Percentiles rank a stretch among this genome's conserved stretches.
Evolutionary conservation across 2,888 invertebrate species (phyloP).

Genomic region (Epinotia ramella): DNA sequence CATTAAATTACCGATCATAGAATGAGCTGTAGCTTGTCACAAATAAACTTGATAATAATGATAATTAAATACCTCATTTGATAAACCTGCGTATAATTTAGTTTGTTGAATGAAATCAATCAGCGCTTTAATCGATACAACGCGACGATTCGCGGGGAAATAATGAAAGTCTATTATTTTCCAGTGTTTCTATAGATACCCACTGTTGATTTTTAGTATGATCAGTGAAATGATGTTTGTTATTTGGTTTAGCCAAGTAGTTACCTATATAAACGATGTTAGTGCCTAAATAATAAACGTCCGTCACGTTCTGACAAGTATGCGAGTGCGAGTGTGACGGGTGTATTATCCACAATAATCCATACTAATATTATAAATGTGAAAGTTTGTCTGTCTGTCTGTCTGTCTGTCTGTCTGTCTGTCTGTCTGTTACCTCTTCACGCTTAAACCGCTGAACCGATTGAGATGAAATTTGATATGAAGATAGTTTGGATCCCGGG

Average conservation of each 20-base stretch:
- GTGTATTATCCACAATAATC: no score
- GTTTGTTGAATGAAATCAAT: slow-evolving; percentile 21
- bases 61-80: background rate
- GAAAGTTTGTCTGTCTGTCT: no score
- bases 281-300: no score
- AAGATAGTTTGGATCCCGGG: no score
- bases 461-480: no score
- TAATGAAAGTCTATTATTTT: slow-evolving; percentile 24
- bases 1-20: background rate
- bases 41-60: background rate
- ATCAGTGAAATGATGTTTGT: background rate
- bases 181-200: background rate
- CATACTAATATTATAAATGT: no score
- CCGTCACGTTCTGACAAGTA: no score
- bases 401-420: no score
- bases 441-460: no score
- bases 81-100: slow-evolving; percentile 10
- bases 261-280: background rate
- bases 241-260: background rate
- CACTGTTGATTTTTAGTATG: background rate
- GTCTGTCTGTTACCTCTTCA: no score
- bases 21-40: background rate
- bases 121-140: background rate
- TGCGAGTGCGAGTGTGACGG: no score
- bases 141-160: background rate